Evolutionary conservation across 2,113 vertebrate species (phyloP).

Genomic region (Monopterus albus): DNA sequence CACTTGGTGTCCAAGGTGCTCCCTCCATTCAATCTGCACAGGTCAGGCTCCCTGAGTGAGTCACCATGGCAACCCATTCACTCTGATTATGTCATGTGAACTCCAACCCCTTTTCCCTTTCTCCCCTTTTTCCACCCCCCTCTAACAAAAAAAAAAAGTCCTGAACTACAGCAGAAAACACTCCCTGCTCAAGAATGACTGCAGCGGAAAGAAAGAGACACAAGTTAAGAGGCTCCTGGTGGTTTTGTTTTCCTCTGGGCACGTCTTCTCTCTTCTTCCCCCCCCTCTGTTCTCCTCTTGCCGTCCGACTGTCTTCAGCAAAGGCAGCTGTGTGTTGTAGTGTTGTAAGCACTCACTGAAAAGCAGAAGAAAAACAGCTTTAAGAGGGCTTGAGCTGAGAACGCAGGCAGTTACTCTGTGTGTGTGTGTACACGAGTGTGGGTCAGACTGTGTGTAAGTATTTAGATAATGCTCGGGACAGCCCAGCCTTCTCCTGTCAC

Average conservation of each 20-base stretch:
- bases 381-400: constrained; percentile 69
- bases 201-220: constrained; percentile 19
- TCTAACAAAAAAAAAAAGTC: constrained; percentile 40
- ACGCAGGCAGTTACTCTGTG: constrained; percentile 41
- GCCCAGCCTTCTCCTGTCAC: constrained; percentile 79
- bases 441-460: constrained; percentile 66
- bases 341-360: constrained; percentile 63
- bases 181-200: constrained; percentile 46
- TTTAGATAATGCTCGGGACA: constrained; percentile 79
- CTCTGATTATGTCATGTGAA: constrained; percentile 81
- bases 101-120: constrained; percentile 56
- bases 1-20: constrained; percentile 69
- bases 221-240: constrained; percentile 51
- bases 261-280: constrained; percentile 32
- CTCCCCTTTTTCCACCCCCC: background rate
- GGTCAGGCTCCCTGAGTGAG: constrained; percentile 89
- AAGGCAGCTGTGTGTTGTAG: constrained; percentile 70
- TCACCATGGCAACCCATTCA: constrained; percentile 93
- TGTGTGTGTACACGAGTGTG: constrained; percentile 24
- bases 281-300: constrained; percentile 34
- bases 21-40: constrained; percentile 82
- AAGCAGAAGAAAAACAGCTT: constrained; percentile 75
- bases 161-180: constrained; percentile 45
- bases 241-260: constrained; percentile 31
- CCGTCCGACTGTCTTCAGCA: constrained; percentile 43